Conservation (phyloP, 2,888 invertebrate species). For the Lasius fuliginosus region DNA sequence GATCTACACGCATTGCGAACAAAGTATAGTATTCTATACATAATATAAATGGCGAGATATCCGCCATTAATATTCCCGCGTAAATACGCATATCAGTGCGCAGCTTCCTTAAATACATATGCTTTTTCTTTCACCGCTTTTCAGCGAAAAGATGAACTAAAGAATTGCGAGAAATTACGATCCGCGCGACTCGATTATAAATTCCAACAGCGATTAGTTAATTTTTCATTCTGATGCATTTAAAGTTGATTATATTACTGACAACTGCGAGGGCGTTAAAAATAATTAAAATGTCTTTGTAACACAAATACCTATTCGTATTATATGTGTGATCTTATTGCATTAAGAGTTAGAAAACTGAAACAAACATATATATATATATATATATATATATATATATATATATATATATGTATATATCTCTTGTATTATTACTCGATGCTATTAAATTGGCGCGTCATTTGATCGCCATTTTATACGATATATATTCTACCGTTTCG, state of each 20-base stretch:
- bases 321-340: background rate
- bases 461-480: background rate
- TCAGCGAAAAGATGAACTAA: background rate
- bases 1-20: background rate
- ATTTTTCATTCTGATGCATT: background rate
- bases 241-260: background rate
- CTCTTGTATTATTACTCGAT: background rate
- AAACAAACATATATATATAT: background rate
- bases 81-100: background rate
- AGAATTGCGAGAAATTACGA: background rate
- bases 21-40: background rate
- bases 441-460: background rate
- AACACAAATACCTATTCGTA: background rate
- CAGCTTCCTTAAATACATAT: background rate
- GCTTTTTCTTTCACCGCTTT: background rate
- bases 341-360: conserved; percentile 20
- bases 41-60: background rate
- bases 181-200: background rate
- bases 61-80: background rate
- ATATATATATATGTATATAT: background rate
- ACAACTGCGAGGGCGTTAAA: background rate
- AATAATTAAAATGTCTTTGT: background rate
- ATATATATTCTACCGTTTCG: conserved; percentile 5
- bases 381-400: background rate
- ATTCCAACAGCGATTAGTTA: background rate